Base-by-base conservation (phyloP, 2,888 invertebrate genomes). In the Acleris cristana region DNA sequence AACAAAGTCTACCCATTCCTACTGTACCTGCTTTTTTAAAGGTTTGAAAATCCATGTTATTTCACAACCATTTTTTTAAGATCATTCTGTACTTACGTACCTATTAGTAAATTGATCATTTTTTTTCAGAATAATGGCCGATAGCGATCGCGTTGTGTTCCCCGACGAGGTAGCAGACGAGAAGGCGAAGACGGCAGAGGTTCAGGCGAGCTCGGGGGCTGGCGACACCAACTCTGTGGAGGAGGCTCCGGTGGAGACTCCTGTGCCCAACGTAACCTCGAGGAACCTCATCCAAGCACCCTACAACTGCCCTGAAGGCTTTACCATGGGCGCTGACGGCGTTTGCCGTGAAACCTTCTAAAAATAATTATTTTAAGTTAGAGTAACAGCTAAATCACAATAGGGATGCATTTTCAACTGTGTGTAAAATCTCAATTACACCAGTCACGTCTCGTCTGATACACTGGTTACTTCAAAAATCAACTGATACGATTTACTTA, bases 111-210 rank as follows among this genome's bases (percentile, higher is more conserved):
- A 6, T 14, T 14, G 40, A 40, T 8, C 18, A 8, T 14, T 16
- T 2, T 2, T n/a, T 60, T 65, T 19, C 66, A 66, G 61, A 45
- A 81, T 69, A 76, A 90, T 90, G 90, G 85, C 89, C 18, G 89
- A 88, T 70, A 79, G 77, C 18, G 76, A 86, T 51, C 85, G 84
- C 56, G 73, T 90, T 23, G 84, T 88, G 2, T 87, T 78, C 72
- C 87, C 89, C 18, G 87, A 89, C n/a, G 88, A 90, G 72, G 83
- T 85, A 0, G 82, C 83, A 1, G 83, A 83, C 18, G 74, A 65
- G 1, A 86, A 88, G 66, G 80, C 71, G 66, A 74, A 18, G 76
- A 74, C 73, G 10, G 79, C 76, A 5, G 74, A 79, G 18, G 71
- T 72, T 3, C 67, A 70, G 7, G 78, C 76, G 44, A 74, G 74